Base-by-base conservation (phyloP, 1,140 invertebrate species). In the Drosophila repleta region DNA sequence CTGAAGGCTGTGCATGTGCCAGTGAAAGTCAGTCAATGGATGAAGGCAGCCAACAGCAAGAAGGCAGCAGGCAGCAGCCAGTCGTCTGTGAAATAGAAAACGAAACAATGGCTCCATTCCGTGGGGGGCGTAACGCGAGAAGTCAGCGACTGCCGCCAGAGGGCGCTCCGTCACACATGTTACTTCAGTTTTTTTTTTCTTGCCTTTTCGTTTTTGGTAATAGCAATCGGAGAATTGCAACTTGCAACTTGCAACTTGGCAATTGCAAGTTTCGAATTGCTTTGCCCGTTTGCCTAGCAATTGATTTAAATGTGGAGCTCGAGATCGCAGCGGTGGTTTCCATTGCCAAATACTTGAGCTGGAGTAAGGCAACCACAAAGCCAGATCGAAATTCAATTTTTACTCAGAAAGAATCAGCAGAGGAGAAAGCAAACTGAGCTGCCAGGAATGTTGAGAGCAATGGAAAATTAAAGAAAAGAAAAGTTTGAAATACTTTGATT, bases 1-100 rank as follows among this genome's bases (percentile, higher is more conserved):
- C 79, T 82, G 74, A 82, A 75, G 79, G 79, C 79, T 84, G 62
- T 76, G 63, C 79, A 62, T 76, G 63, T 69, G 73, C 52, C 69
- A 85, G 81, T 87, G 82, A 85, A 85, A 85, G 81, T 85, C 82
- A 81, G 32, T 63, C 37, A 46, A 39, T 48, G 39, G 48, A 52
- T 24, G 29, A 4, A 39, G 37, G 48, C 13, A 48, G 58, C 63
- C 43, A n/a, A n/a, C 41, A 43, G 41, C 41, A 4, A 20, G 39
- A 11, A 37, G 35, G 11, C n/a, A 20, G 39, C 35, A 37, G 35
- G 11, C 13, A 46, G 48, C n/a, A 49, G 61, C 60, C 41, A 85
- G 74, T 85, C 81, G 81, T 75, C 81, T 87, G 83, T 87, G 78
- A 82, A 87, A 87, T 87, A 87, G 82, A 88, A 87, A 85, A 87